phyloP scores from a whole-genome alignment of 2,113 vertebrate genomes.

The Labrus mixtus region DNA sequence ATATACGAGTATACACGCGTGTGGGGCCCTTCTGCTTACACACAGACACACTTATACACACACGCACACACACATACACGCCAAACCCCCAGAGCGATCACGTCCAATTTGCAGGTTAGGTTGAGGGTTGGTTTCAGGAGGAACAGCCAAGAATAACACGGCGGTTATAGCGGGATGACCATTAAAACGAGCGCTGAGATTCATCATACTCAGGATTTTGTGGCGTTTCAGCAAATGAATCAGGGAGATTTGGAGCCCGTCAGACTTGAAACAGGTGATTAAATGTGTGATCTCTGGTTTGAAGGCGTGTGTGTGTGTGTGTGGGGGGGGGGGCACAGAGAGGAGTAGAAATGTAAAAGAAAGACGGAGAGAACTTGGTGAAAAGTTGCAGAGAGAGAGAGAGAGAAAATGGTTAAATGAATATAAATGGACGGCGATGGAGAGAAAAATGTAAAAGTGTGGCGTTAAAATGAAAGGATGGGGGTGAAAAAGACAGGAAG shows the following conservation, averaged over 20 bases:
- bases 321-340: too few relatives aligned
- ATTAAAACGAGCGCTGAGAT: conserved; percentile 30
- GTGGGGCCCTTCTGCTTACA: not conserved
- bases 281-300: not conserved
- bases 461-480: too few relatives aligned
- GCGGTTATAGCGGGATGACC: not conserved
- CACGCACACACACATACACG: conserved; percentile 27
- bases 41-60: not conserved
- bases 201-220: conserved; percentile 45
- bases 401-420: not conserved
- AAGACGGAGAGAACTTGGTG: not conserved
- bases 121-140: conserved; percentile 37
- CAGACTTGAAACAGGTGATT: conserved; percentile 1
- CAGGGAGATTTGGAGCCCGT: not conserved
- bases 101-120: conserved; percentile 61
- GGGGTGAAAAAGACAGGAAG: not conserved
- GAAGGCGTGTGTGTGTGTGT: too few relatives aligned
- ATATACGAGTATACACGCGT: conserved; percentile 27
- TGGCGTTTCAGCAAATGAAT: conserved; percentile 54
- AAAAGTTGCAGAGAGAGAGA: not conserved
- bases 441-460: not conserved
- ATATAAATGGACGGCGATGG: not conserved
- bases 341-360: not conserved
- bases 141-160: conserved; percentile 63
- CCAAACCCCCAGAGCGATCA: conserved; percentile 57